Conservation (phyloP, 2,888 invertebrate species). For the Synergus gifuensis region DNA sequence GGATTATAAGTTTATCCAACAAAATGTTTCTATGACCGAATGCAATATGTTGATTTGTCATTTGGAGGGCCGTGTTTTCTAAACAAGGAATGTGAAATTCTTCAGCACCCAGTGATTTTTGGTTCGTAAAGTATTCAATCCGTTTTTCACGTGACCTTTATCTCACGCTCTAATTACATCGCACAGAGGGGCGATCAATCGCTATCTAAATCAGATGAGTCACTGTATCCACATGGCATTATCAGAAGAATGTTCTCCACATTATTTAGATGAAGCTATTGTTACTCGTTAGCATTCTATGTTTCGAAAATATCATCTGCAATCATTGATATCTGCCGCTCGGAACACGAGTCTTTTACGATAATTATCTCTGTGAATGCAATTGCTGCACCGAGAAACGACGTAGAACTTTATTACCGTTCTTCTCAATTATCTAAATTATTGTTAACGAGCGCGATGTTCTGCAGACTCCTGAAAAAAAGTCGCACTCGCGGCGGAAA, state of each 20-base stretch:
- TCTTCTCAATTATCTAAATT: constrained; percentile 28
- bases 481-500: constrained; percentile 52
- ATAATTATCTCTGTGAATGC: constrained; percentile 21
- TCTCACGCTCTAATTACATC: constrained; percentile 39
- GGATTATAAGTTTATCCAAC: not conserved
- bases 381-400: constrained; percentile 10
- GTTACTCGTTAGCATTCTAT: not conserved
- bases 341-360: constrained; percentile 8
- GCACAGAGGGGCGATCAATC: constrained; percentile 25
- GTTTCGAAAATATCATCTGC: constrained; percentile 5
- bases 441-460: constrained; percentile 1
- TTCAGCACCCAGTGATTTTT: not conserved
- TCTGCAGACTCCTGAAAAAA: constrained; percentile 42
- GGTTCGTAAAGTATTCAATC: constrained; percentile 6
- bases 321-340: not conserved
- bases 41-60: not conserved
- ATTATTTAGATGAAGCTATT: constrained; percentile 27
- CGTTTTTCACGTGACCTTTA: constrained; percentile 35
- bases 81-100: not conserved
- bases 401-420: constrained; percentile 8
- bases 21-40: not conserved
- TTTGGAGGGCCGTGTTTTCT: not conserved
- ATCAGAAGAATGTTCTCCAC: constrained; percentile 15
- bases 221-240: not conserved
- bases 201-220: constrained; percentile 36